Conservation (phyloP, 2,888 invertebrate species). For the Harpalus rubripes region DNA sequence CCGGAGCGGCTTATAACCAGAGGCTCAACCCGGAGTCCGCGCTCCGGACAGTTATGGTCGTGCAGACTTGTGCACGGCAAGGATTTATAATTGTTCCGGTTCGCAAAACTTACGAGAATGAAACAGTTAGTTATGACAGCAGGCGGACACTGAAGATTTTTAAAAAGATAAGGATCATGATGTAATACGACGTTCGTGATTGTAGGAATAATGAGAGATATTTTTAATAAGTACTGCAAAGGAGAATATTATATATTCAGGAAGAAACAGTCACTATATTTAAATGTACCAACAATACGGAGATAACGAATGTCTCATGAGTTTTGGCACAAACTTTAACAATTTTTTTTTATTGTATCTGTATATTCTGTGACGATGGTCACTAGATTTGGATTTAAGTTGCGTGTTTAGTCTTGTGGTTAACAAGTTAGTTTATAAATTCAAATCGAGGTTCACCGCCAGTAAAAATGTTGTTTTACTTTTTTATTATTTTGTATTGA, state of each 20-base stretch:
- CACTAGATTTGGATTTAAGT: no score
- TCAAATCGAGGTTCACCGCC: no score
- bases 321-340: no score
- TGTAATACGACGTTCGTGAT: background rate
- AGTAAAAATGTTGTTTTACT: no score
- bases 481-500: no score
- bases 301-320: no score
- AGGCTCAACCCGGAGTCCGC: background rate
- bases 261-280: background rate
- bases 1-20: background rate
- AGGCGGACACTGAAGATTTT: conserved; percentile 20
- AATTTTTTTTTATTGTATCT: no score
- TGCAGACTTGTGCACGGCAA: conserved; percentile 19
- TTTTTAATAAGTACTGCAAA: background rate
- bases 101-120: conserved; percentile 18
- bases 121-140: conserved; percentile 29
- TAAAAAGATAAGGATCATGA: background rate
- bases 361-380: no score
- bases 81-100: conserved; percentile 48
- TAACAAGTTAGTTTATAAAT: no score
- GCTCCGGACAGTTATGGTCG: conserved; percentile 14
- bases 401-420: no score
- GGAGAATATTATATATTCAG: background rate
- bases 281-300: background rate
- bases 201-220: background rate